Evolutionary conservation across 2,797 vertebrate genomes (phyloP).

Genomic region (Enteromius trimaculatus): DNA sequence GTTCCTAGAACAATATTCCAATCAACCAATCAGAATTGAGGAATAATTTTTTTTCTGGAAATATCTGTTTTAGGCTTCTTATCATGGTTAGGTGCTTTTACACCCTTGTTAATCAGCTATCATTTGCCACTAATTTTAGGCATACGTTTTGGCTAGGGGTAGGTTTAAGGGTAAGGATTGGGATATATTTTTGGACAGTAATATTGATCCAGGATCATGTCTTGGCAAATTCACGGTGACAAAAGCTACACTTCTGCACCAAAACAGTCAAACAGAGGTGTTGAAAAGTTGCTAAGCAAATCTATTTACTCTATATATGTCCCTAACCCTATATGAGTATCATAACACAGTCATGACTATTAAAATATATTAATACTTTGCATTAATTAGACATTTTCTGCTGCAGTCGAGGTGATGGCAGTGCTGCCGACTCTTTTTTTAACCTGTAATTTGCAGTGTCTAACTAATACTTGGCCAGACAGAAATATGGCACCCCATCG

Average conservation of each 20-base stretch:
- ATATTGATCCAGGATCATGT: too few species aligned
- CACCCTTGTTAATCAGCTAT: too few species aligned
- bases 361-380: conserved; percentile 35
- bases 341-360: neutral
- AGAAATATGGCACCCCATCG: conserved; percentile 1
- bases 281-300: neutral
- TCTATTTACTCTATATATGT: neutral
- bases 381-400: conserved; percentile 26
- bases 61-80: too few species aligned
- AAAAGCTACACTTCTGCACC: neutral
- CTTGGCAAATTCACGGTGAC: too few species aligned
- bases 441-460: conserved; percentile 26
- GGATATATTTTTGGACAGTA: too few species aligned
- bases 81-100: too few species aligned
- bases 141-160: too few species aligned
- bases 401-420: neutral
- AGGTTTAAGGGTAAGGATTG: too few species aligned
- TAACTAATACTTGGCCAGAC: conserved; percentile 49
- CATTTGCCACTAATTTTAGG: too few species aligned
- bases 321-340: neutral
- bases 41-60: too few species aligned
- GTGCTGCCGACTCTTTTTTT: conserved; percentile 10
- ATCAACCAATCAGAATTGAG: too few species aligned
- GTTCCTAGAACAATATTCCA: too few species aligned
- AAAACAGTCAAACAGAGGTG: neutral